Percentiles rank a stretch among this genome's conserved stretches.
These are phyloP conservation scores for Lichenostomus cassidix DNA, from an alignment of 2,113 vertebrate genomes.

Conservation along the genomic window DNA sequence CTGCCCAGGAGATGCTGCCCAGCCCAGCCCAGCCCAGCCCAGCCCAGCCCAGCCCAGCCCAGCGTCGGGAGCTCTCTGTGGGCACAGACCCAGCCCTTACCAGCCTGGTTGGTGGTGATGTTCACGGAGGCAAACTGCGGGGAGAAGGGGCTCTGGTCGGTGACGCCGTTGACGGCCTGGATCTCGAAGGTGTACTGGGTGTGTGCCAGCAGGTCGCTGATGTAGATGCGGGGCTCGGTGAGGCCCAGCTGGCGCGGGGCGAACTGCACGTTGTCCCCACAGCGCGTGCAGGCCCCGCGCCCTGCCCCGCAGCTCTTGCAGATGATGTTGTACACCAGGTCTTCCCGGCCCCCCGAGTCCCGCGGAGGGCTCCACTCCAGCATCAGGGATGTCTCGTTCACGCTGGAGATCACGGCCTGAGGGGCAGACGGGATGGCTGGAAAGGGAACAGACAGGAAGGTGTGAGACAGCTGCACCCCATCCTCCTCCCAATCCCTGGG, in stretches of 20 bases:
- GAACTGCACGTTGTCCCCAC: slow-evolving; percentile 94
- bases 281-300: slow-evolving; percentile 87
- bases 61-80: rapidly evolving
- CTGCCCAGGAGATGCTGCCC: background rate
- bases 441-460: background rate
- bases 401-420: slow-evolving; percentile 88
- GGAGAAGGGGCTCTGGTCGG: slow-evolving; percentile 92
- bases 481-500: background rate
- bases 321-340: slow-evolving; percentile 95
- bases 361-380: slow-evolving; percentile 86
- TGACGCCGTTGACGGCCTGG: slow-evolving; percentile 93
- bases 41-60: no score
- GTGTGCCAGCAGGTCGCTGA: slow-evolving; percentile 93
- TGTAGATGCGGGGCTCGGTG: slow-evolving; percentile 81
- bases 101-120: slow-evolving; percentile 98
- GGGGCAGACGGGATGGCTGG: slow-evolving; percentile 89
- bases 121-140: slow-evolving; percentile 90
- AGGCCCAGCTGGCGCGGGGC: slow-evolving; percentile 90
- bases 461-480: background rate
- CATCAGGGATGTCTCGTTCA: slow-evolving; percentile 92
- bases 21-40: background rate
- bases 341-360: slow-evolving; percentile 87
- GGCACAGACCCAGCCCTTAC: slow-evolving; percentile 47
- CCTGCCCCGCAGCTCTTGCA: slow-evolving; percentile 92
- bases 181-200: slow-evolving; percentile 97